Conservation (phyloP, 1,140 invertebrate species). For the Tetragnatha versicolor region DNA sequence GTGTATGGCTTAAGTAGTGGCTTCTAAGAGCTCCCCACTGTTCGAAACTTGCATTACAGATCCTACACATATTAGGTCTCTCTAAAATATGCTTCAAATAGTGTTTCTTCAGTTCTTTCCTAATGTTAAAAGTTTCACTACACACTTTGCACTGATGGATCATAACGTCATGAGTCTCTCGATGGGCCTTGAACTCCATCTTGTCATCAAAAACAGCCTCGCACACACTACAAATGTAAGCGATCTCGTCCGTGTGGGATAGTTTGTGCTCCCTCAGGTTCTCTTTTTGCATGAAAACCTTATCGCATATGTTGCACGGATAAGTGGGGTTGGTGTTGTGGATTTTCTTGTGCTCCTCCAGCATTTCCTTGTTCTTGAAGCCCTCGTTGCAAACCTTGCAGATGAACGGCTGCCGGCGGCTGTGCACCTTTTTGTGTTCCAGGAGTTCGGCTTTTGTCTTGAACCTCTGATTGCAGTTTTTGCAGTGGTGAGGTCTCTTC, state of each 20-base stretch:
- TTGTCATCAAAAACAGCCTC: conserved; percentile 42
- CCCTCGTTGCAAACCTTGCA: conserved; percentile 53
- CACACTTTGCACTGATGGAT: conserved; percentile 49
- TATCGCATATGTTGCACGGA: conserved; percentile 48
- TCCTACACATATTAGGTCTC: conserved; percentile 38
- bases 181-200: conserved; percentile 37
- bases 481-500: conserved; percentile 12
- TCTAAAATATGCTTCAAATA: conserved; percentile 51
- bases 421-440: conserved; percentile 50
- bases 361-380: conserved; percentile 14
- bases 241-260: conserved; percentile 28
- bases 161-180: conserved; percentile 34
- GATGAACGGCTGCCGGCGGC: conserved; percentile 47
- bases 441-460: conserved; percentile 34
- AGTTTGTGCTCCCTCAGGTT: conserved; percentile 27
- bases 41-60: conserved; percentile 50
- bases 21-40: conserved; percentile 45
- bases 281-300: conserved; percentile 31
- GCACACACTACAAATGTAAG: conserved; percentile 47
- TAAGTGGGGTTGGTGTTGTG: conserved; percentile 43
- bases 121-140: conserved; percentile 31
- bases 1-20: conserved; percentile 41
- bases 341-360: conserved; percentile 39
- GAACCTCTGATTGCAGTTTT: conserved; percentile 43
- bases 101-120: conserved; percentile 43